Evolutionary conservation across 2,888 invertebrate species (phyloP), one percentile per base, ranked within the genome.

Genomic region (Cryptus viduatorius): DNA sequence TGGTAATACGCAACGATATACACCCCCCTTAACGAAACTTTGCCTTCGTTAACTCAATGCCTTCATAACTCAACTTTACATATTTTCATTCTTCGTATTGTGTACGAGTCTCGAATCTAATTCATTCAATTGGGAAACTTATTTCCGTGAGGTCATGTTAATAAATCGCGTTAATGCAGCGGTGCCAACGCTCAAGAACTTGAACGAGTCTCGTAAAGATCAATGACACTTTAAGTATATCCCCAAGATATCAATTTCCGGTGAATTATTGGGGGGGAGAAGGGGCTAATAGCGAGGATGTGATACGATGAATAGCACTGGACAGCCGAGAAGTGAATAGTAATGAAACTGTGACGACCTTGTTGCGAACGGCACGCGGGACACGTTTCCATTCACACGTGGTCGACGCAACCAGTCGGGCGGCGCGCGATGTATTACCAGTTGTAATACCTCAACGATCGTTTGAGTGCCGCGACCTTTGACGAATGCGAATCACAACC

Each of bases 361-460:
- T 84, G 82, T 37, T 37, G 59, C 37, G 53, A 71, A 75, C 44
- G 56, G 5, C 48, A 31, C 73, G 24, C 37, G 73, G 29, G 75
- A 61, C 79, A 79, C 65, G 71, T 79, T 82, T 84, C 37, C 75
- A 82, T 82, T 84, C 84, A 72, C 84, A 82, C 79, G 79, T 67
- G 82, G 71, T 42, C 71, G 65, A 59, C 68, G 78, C 50, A 48
- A 31, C 37, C 68, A 48, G 72, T 31, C 61, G 10, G n/a, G 5
- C 42, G 16, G 24, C 37, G 4, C 42, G 42, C 7, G n/a, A n/a
- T 19, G 8, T 37, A 37, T 37, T 37, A 48, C 64, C 56, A 53
- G 67, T 69, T 12, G 71, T 46, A 67, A 67, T 65, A 48, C n/a
- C 67, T 31, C 16, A 37, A 68, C 61, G 82, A 56, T 64, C 69